Percentiles rank a stretch among this genome's conserved stretches.
Evolutionary conservation across 2,888 invertebrate genomes (phyloP).

Genomic region (Blastobasis lacticolella): DNA sequence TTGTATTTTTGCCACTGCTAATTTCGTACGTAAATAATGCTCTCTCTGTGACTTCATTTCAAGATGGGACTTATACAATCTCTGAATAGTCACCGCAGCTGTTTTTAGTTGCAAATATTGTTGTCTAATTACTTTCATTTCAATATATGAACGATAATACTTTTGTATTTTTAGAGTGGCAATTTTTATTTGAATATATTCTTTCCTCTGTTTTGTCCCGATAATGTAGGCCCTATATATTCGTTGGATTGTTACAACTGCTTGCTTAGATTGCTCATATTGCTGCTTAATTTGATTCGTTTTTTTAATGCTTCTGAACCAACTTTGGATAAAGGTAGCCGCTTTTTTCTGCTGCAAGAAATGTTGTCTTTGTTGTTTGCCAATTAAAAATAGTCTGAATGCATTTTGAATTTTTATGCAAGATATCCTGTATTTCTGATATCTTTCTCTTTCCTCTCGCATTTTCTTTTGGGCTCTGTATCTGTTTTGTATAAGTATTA

Average conservation of each 20-base stretch:
- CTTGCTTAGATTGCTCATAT: slow-evolving; percentile 36
- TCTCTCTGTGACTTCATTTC: slow-evolving; percentile 31
- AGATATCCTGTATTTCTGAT: slow-evolving; percentile 31
- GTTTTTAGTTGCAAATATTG: slow-evolving; percentile 34
- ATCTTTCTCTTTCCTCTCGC: slow-evolving; percentile 36
- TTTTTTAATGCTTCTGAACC: slow-evolving; percentile 49
- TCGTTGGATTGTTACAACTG: slow-evolving; percentile 59
- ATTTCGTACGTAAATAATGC: slow-evolving; percentile 23
- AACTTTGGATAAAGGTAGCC: slow-evolving; percentile 53
- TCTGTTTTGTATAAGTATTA: slow-evolving; percentile 48
- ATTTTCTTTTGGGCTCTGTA: slow-evolving; percentile 49
- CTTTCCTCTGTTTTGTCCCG: slow-evolving; percentile 37
- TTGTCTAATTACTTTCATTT: slow-evolving; percentile 36
- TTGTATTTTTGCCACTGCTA: slow-evolving; percentile 33
- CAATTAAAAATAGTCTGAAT: slow-evolving; percentile 43
- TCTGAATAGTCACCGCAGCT: slow-evolving; percentile 35
- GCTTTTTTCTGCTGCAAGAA: slow-evolving; percentile 36
- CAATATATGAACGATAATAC: slow-evolving; percentile 41
- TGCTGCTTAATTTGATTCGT: slow-evolving; percentile 29
- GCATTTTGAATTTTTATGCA: slow-evolving; percentile 48
- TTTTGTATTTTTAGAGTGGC: slow-evolving; percentile 48
- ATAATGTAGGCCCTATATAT: slow-evolving; percentile 43
- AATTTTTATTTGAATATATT: slow-evolving; percentile 41
- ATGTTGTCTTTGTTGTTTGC: slow-evolving; percentile 29
- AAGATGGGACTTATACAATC: slow-evolving; percentile 35